phyloP scores from a whole-genome alignment of 2,888 invertebrate species.

The Nipponacmea schrenckii region DNA sequence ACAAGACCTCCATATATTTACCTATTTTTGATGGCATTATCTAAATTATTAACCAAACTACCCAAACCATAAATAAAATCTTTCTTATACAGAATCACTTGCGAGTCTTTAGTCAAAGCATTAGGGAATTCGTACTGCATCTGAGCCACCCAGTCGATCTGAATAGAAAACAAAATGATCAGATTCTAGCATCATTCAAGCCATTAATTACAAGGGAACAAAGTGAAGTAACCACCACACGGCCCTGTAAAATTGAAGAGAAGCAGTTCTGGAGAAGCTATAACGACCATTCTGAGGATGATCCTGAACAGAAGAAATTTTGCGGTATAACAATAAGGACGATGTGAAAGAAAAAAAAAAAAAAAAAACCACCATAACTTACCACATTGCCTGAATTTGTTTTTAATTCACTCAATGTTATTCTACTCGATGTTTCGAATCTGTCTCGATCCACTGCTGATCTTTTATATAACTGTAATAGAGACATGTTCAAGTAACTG shows the following conservation, averaged over 20 bases:
- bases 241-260: not conserved
- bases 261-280: not conserved
- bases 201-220: constrained; percentile 1
- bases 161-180: not conserved
- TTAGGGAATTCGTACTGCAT: constrained; percentile 3
- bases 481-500: not conserved
- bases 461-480: not conserved
- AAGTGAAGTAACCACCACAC: not conserved
- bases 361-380: not conserved
- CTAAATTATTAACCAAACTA: not conserved
- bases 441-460: constrained; percentile 13
- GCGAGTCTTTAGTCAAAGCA: not conserved
- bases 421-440: constrained; percentile 13
- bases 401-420: constrained; percentile 21
- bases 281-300: too few relatives aligned
- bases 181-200: too few relatives aligned
- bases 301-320: too few relatives aligned
- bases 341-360: too few relatives aligned
- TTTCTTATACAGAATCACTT: constrained; percentile 1
- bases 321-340: too few relatives aligned
- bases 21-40: not conserved
- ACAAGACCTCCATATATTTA: not conserved
- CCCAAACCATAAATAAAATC: constrained; percentile 1
- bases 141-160: constrained; percentile 3
- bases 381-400: constrained; percentile 18